Base-by-base conservation (phyloP, 2,888 invertebrate genomes). In the Eueremaeus valkanovi region DNA sequence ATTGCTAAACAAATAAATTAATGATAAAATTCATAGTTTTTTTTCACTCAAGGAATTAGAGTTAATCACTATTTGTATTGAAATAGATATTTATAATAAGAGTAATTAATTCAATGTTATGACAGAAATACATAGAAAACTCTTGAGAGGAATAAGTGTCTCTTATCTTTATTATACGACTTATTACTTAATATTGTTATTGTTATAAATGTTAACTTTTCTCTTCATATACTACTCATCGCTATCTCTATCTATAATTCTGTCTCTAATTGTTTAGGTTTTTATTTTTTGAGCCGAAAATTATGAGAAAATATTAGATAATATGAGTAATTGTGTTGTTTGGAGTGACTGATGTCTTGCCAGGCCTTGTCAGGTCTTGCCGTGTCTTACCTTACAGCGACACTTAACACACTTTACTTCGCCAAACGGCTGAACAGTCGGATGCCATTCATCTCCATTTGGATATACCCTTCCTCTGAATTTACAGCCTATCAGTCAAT, bases 371-470 rank as follows among this genome's bases (percentile, higher is more conserved):
- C n/a, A n/a, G n/a, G n/a, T n/a, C n/a, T n/a, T n/a, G n/a, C n/a
- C n/a, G n/a, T n/a, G 31, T 75, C 76, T 61, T 73, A 73, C 74
- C 88, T 92, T 91, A 88, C 95, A 95, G 80, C 90, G 88, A 83
- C 95, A 95, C 80, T 90, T 90, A 82, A 95, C 90, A 84, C 95
- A 95, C 83, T 92, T 89, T 83, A 92, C 89, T 81, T 91, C 91
- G 49, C 94, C 94, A 81, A 93, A 90, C 21, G 93, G 92, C 81
- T 90, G 90, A 79, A 95, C 88, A 27, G 90, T 88, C 0, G 95
- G 95, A 85, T 94, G 93, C 88, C 93, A 95, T 82, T 91, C 92
- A 80, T 90, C 88, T 45, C 92, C 92, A 80, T 89, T 88, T 74
- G 86, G 85, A 81, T 90, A 91, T 0, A 90, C 88, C 63, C 88